Percentiles rank a stretch among this genome's conserved stretches.
phyloP scores from a whole-genome alignment of 2,797 vertebrate genomes.

The Champsocephalus esox region DNA sequence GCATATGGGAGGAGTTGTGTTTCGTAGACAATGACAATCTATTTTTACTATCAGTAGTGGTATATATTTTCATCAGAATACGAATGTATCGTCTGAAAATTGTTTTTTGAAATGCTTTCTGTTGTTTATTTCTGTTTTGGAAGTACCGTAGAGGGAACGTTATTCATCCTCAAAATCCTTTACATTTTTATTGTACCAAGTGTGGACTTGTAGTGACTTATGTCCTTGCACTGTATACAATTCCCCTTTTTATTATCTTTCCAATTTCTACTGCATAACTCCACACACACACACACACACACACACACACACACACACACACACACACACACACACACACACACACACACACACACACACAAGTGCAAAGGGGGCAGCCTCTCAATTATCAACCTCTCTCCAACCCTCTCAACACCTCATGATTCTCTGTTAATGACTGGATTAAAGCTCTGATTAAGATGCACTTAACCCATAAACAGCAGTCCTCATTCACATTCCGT shows the following conservation, averaged over 20 bases:
- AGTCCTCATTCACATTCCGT: slow-evolving; percentile 91
- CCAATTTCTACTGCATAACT: not conserved
- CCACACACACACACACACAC: slow-evolving; percentile 10
- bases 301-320: slow-evolving; percentile 26
- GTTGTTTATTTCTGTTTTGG: not conserved
- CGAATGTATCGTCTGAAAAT: slow-evolving; percentile 17
- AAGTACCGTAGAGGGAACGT: not conserved
- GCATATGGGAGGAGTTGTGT: slow-evolving; percentile 55
- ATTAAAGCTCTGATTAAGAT: slow-evolving; percentile 95
- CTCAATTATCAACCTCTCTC: slow-evolving; percentile 94
- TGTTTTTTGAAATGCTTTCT: slow-evolving; percentile 18
- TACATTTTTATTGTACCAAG: not conserved
- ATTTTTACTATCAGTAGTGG: slow-evolving; percentile 54
- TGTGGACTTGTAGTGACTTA: not conserved
- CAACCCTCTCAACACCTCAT: slow-evolving; percentile 92
- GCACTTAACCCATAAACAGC: slow-evolving; percentile 95
- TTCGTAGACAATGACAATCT: slow-evolving; percentile 71
- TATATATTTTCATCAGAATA: slow-evolving; percentile 40
- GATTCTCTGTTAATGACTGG: slow-evolving; percentile 94
- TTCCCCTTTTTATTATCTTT: not conserved
- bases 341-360: slow-evolving; percentile 25
- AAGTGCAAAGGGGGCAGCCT: slow-evolving; percentile 84
- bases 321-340: slow-evolving; percentile 26
- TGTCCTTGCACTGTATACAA: not conserved
- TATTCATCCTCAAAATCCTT: slow-evolving; percentile 17